Conservation (phyloP, 2,888 invertebrate species). For the Sminthurides aquaticus region DNA sequence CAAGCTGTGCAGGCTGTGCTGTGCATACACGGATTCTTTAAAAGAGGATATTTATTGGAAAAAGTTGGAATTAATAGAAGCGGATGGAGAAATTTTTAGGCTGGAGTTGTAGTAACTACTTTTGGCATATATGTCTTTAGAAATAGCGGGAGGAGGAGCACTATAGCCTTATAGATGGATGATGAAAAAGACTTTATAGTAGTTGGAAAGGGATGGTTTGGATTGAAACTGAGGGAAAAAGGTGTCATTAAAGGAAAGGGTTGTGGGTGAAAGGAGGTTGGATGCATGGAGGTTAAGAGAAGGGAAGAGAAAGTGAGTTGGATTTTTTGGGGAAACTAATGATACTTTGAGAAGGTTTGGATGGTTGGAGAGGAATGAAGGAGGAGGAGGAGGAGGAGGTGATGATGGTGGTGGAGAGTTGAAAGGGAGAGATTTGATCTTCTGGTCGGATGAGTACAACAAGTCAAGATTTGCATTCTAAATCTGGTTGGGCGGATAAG, state of each 20-base stretch:
- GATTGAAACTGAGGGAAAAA: background rate
- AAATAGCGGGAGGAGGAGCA: too few species aligned
- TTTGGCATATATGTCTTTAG: too few species aligned
- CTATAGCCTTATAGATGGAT: too few species aligned
- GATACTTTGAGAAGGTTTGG: background rate
- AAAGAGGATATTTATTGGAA: background rate
- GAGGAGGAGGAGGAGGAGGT: conserved; percentile 3
- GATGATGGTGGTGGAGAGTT: conserved; percentile 1
- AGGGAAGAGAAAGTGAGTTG: background rate
- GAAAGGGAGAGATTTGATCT: too few species aligned
- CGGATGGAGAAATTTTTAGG: conserved; percentile 1
- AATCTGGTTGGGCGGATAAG: background rate
- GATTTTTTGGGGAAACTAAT: conserved; percentile 1
- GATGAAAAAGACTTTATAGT: too few species aligned
- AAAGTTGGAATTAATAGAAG: background rate
- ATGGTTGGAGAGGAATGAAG: conserved; percentile 1
- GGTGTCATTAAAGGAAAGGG: background rate
- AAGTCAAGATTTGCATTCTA: background rate
- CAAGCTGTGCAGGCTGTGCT: too few species aligned
- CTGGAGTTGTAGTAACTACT: too few species aligned
- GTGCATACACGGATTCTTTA: too few species aligned
- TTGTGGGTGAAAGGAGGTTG: background rate
- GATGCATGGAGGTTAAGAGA: background rate
- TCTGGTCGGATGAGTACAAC: background rate
- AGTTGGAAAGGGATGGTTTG: too few species aligned